Conservation (phyloP, 2,797 vertebrate genomes). For the Brachymystax lenok region DNA sequence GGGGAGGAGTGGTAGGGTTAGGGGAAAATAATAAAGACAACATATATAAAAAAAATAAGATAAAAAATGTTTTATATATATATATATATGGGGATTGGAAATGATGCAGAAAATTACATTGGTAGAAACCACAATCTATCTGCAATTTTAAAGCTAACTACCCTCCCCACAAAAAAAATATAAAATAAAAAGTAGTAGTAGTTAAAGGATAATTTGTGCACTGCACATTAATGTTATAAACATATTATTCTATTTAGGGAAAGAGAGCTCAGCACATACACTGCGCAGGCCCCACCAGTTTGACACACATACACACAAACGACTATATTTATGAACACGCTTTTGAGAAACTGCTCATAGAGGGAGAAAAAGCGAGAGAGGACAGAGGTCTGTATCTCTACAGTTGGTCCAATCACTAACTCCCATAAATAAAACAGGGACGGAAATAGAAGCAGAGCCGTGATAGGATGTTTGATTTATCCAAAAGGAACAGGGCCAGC, state of each 20-base stretch:
- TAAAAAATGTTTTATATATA: too few relatives aligned
- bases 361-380: constrained; percentile 6
- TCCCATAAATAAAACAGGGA: not conserved
- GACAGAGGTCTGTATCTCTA: constrained; percentile 2
- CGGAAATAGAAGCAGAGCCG: constrained; percentile 16
- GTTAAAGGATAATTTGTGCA: too few relatives aligned
- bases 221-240: too few relatives aligned
- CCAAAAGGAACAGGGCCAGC: not conserved
- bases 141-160: not conserved
- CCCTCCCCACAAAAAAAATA: too few relatives aligned
- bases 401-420: not conserved
- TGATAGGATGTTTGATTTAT: not conserved
- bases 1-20: too few relatives aligned
- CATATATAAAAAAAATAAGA: too few relatives aligned
- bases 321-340: constrained; percentile 13
- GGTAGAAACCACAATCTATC: too few relatives aligned
- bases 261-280: not conserved
- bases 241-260: too few relatives aligned
- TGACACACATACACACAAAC: not conserved
- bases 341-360: constrained; percentile 15
- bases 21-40: too few relatives aligned
- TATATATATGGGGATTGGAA: too few relatives aligned
- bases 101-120: too few relatives aligned
- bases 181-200: too few relatives aligned
- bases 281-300: not conserved